Conservation (phyloP, 35 echinoderm and acorn worm genomes). For the Stichopus chloronotus region DNA sequence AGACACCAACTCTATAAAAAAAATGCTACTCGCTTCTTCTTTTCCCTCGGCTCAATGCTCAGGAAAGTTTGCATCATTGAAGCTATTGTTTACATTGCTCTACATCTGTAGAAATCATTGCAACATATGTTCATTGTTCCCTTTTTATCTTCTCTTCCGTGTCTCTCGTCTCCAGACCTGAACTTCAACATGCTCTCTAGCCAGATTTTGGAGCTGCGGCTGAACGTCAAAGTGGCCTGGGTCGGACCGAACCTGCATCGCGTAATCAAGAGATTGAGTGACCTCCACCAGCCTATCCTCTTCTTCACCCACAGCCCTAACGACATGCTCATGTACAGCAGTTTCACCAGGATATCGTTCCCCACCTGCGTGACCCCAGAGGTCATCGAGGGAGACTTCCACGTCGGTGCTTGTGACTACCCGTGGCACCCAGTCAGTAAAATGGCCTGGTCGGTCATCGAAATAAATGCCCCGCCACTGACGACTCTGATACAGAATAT, state of each 20-base stretch:
- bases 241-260: slow-evolving; percentile 37
- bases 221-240: slow-evolving; percentile 58
- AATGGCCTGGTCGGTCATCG: slow-evolving; percentile 32
- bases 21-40: too few relatives aligned
- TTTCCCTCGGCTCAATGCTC: too few relatives aligned
- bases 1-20: too few relatives aligned
- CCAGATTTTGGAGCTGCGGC: slow-evolving; percentile 37
- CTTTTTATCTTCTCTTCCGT: too few relatives aligned
- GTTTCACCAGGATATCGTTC: slow-evolving; percentile 48
- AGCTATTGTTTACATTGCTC: too few relatives aligned
- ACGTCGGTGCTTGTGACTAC: slow-evolving; percentile 40
- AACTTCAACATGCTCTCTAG: slow-evolving; percentile 44
- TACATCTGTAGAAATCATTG: too few relatives aligned
- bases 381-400: not conserved
- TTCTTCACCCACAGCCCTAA: slow-evolving; percentile 32
- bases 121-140: too few relatives aligned
- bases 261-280: not conserved
- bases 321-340: slow-evolving; percentile 1
- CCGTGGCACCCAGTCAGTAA: slow-evolving; percentile 37
- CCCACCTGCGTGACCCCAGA: slow-evolving; percentile 35
- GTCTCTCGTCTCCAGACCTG: not conserved
- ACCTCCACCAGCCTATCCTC: slow-evolving; percentile 43
- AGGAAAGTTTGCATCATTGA: too few relatives aligned
- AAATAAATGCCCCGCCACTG: not conserved
- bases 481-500: slow-evolving; percentile 37